phyloP scores from a whole-genome alignment of 1,140 invertebrate species.

The Brachionus plicatilis region DNA sequence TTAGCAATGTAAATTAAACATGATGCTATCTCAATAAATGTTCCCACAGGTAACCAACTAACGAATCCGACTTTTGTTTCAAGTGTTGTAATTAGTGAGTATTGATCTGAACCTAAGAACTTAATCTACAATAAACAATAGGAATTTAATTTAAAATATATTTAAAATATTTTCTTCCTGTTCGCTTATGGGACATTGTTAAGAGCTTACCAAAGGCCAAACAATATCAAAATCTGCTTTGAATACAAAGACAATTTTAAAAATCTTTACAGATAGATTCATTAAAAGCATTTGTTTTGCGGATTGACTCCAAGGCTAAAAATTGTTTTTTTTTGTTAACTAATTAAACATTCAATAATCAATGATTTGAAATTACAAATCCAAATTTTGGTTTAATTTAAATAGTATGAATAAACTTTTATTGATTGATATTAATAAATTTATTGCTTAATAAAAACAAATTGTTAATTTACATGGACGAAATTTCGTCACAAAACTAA shows the following conservation, averaged over 20 bases:
- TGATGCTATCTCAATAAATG: neutral
- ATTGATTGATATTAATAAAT: neutral
- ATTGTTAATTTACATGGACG: neutral
- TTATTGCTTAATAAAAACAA: neutral
- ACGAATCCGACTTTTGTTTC: neutral
- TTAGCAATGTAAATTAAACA: neutral
- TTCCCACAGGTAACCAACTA: slow-evolving; percentile 16
- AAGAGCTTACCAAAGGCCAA: neutral
- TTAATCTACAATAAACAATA: neutral
- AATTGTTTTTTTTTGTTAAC: neutral
- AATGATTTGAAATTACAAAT: neutral
- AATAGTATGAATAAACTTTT: neutral
- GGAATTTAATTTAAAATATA: neutral
- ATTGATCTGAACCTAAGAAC: neutral
- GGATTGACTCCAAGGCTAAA: neutral
- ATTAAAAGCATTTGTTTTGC: neutral
- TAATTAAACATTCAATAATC: neutral
- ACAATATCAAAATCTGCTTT: neutral
- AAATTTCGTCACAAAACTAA: neutral
- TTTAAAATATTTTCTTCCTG: neutral
- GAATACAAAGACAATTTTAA: neutral
- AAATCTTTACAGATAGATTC: neutral
- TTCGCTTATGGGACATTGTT: neutral
- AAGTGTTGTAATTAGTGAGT: neutral
- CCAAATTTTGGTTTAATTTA: neutral